Percentiles rank a stretch among this genome's conserved stretches.
These are phyloP conservation scores for Peromyscus leucopus DNA, from an alignment of 2,113 vertebrate species.

Conservation along the genomic window DNA sequence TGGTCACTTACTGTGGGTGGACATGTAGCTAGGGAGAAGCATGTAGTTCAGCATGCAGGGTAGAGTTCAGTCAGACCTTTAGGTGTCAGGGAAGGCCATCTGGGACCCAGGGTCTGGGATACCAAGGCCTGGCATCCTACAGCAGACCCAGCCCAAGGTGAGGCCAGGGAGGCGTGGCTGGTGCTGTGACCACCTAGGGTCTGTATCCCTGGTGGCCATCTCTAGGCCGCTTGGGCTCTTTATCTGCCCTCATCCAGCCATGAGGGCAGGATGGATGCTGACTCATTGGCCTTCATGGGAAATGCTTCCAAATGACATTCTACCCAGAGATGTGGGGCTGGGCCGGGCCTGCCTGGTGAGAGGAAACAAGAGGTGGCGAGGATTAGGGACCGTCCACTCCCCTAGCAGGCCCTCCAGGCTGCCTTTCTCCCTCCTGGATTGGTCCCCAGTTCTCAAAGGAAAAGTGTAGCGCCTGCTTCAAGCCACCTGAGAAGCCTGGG, in stretches of 20 bases:
- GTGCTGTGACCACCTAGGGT: neutral
- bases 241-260: neutral
- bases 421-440: neutral
- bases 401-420: neutral
- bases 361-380: neutral
- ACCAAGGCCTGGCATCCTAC: neutral
- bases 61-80: neutral
- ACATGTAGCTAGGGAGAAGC: neutral
- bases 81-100: neutral
- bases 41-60: neutral
- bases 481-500: neutral
- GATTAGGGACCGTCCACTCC: neutral
- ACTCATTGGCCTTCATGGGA: conserved; percentile 53
- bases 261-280: neutral
- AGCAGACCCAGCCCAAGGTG: neutral
- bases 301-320: neutral
- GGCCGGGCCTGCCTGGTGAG: neutral
- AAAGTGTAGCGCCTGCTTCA: neutral
- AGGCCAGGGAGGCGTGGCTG: neutral
- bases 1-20: neutral
- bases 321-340: neutral
- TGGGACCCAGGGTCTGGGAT: neutral
- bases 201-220: neutral
- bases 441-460: neutral
- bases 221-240: neutral